Evolutionary conservation across 2,113 vertebrate species (phyloP).

Genomic region (Microtus montanus): DNA sequence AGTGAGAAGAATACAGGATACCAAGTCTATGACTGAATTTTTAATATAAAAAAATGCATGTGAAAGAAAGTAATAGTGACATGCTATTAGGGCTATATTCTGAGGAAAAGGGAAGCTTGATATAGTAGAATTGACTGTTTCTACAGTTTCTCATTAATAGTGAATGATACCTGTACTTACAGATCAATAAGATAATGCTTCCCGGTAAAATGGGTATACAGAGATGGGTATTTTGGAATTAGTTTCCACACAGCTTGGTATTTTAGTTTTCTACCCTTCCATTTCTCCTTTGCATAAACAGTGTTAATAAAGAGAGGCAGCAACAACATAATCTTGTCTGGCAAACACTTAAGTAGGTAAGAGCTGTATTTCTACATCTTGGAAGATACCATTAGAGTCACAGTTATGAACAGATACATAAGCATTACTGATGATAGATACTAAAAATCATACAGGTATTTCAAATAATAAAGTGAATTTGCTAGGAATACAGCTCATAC

Average conservation of each 20-base stretch:
- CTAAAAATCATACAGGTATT: background rate
- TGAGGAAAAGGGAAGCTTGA: slow-evolving; percentile 28
- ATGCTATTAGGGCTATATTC: background rate
- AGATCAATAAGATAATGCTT: background rate
- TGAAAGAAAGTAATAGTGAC: slow-evolving; percentile 30
- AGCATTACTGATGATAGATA: slow-evolving; percentile 18
- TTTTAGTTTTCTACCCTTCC: slow-evolving; percentile 10
- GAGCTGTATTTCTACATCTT: background rate
- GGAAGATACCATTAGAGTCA: slow-evolving; percentile 31
- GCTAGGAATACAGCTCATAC: slow-evolving; percentile 23
- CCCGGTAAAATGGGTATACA: background rate
- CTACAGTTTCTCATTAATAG: slow-evolving; percentile 37
- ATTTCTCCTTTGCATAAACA: slow-evolving; percentile 23
- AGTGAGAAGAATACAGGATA: background rate
- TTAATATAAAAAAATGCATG: slow-evolving; percentile 41
- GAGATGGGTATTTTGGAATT: background rate
- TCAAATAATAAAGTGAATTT: slow-evolving; percentile 39
- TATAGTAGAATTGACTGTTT: background rate
- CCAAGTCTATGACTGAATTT: slow-evolving; percentile 14
- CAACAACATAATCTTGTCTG: slow-evolving; percentile 27
- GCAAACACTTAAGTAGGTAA: slow-evolving; percentile 35
- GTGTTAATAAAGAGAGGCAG: background rate
- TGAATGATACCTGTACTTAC: slow-evolving; percentile 23
- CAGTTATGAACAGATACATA: slow-evolving; percentile 26
- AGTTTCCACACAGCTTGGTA: background rate